Conservation (phyloP, 2,113 vertebrate species). For the Penelope pileata region DNA sequence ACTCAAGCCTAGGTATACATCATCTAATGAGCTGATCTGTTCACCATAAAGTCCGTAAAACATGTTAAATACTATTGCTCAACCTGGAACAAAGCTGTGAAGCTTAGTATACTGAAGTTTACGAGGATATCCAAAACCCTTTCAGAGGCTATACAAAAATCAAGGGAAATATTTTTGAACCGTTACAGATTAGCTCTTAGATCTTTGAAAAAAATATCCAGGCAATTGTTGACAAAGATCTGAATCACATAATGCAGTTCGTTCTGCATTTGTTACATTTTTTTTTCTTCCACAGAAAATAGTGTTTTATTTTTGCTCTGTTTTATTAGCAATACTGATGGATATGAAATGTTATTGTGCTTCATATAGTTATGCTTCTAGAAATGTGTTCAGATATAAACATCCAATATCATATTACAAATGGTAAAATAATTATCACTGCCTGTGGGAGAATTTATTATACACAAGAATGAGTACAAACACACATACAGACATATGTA, state of each 20-base stretch:
- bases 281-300: background rate
- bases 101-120: background rate
- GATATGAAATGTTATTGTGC: background rate
- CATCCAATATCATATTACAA: background rate
- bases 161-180: background rate
- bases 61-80: background rate
- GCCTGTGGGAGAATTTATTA: background rate
- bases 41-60: background rate
- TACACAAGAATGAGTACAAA: background rate
- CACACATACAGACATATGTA: accelerated
- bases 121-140: background rate
- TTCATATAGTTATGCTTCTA: background rate
- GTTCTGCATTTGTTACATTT: background rate
- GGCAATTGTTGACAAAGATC: background rate
- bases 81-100: background rate
- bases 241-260: background rate
- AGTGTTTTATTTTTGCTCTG: background rate
- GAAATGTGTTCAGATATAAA: slow-evolving; percentile 3
- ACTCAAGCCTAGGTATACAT: background rate
- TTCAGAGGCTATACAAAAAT: background rate
- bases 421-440: background rate
- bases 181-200: background rate
- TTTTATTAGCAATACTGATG: background rate
- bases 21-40: background rate
- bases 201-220: background rate